Evolutionary conservation across 2,888 invertebrate species (phyloP).

Genomic region (Tipula vernalis): DNA sequence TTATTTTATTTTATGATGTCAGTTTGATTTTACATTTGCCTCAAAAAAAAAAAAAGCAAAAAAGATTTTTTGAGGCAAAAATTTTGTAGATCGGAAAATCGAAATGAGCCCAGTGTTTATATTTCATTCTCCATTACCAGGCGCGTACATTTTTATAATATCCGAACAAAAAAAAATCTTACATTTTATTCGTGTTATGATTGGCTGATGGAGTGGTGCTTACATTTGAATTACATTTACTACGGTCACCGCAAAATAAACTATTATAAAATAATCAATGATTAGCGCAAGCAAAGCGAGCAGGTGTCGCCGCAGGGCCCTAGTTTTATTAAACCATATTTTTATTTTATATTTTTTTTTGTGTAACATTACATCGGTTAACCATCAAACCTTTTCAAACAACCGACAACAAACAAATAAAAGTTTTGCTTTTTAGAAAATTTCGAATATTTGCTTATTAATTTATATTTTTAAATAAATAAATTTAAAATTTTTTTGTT

Average conservation of each 20-base stretch:
- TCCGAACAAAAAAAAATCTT: too few species aligned
- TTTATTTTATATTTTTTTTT: neutral
- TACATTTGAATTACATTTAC: too few species aligned
- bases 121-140: neutral
- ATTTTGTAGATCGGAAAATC: neutral
- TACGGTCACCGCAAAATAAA: too few species aligned
- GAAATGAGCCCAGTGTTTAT: neutral
- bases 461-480: neutral
- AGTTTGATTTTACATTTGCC: neutral
- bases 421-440: neutral
- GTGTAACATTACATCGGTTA: neutral
- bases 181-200: too few species aligned
- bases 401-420: neutral
- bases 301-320: too few species aligned
- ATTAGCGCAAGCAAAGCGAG: too few species aligned
- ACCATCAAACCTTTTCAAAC: neutral
- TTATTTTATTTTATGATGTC: neutral
- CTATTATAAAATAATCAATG: too few species aligned
- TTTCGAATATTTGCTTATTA: neutral
- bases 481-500: neutral
- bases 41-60: neutral
- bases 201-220: too few species aligned
- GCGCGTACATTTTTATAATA: neutral
- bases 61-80: neutral
- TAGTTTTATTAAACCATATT: neutral